These are phyloP conservation scores for Mycalesis mineus DNA, from an alignment of 2,888 invertebrate species.

Conservation along the genomic window DNA sequence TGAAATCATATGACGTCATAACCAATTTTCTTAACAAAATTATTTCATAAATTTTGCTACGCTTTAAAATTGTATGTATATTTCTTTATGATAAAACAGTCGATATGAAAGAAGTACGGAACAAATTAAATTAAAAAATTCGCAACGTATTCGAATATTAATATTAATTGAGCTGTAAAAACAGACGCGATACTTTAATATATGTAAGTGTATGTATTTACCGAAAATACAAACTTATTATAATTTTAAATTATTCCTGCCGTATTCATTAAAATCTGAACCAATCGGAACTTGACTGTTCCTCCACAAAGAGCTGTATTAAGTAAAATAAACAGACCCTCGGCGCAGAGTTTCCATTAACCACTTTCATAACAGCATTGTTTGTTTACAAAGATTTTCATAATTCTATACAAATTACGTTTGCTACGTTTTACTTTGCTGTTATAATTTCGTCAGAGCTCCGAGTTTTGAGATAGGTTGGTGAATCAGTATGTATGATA, in stretches of 20 bases:
- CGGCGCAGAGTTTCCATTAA: slow-evolving; percentile 5
- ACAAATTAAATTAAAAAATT: neutral
- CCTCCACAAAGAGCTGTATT: slow-evolving; percentile 8
- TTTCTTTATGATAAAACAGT: too few species aligned
- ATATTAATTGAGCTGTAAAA: neutral
- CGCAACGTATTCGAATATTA: neutral
- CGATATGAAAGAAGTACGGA: too few species aligned
- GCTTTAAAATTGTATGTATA: too few species aligned
- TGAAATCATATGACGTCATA: too few species aligned
- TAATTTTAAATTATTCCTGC: neutral
- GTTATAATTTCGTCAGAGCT: too few species aligned
- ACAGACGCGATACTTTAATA: neutral
- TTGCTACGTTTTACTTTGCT: neutral
- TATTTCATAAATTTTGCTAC: too few species aligned
- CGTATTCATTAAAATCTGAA: slow-evolving; percentile 10
- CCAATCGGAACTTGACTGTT: slow-evolving; percentile 4
- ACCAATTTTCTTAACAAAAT: too few species aligned
- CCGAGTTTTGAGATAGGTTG: too few species aligned
- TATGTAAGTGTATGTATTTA: neutral
- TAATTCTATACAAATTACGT: neutral
- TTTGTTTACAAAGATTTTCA: slow-evolving; percentile 9
- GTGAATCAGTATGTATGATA: too few species aligned
- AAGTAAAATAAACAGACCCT: slow-evolving; percentile 8
- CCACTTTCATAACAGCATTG: slow-evolving; percentile 6
- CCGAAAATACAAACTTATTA: neutral